A percentile compares a stretch with the other conserved stretches of the same genome.
These are phyloP conservation scores for Junonia oenone DNA, from an alignment of 2,888 invertebrate species.

Conservation along the genomic window DNA sequence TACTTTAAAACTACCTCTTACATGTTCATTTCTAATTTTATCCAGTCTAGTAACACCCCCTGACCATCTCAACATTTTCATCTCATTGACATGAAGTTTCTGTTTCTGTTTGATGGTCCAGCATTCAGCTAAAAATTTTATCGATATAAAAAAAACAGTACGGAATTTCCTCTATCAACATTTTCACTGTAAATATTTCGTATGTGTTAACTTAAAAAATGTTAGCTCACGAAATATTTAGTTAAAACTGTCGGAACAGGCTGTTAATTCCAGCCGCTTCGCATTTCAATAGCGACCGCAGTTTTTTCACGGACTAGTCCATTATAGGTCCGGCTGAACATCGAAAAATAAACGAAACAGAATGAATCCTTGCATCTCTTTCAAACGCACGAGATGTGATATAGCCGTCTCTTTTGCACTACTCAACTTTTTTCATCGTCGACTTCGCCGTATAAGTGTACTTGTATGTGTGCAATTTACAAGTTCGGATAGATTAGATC, in stretches of 20 bases:
- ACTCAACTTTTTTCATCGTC: neutral
- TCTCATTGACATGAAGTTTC: too few species aligned
- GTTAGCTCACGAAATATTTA: neutral
- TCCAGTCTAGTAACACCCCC: too few species aligned
- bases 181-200: too few species aligned
- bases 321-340: neutral
- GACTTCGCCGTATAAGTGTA: neutral
- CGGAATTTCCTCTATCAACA: too few species aligned
- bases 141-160: neutral
- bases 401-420: neutral
- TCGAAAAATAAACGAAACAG: neutral
- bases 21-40: too few species aligned
- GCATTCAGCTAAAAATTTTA: too few species aligned
- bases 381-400: neutral
- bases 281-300: slow-evolving; percentile 12
- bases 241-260: slow-evolving; percentile 3
- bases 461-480: neutral
- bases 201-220: neutral
- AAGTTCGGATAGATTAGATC: neutral
- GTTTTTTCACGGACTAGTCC: slow-evolving; percentile 8
- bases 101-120: too few species aligned
- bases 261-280: slow-evolving; percentile 18
- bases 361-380: neutral
- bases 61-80: too few species aligned
- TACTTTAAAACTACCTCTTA: too few species aligned